Evolutionary conservation across 2,888 invertebrate genomes (phyloP), one percentile per base, ranked within the genome.

Genomic region (Lycia hirtaria): DNA sequence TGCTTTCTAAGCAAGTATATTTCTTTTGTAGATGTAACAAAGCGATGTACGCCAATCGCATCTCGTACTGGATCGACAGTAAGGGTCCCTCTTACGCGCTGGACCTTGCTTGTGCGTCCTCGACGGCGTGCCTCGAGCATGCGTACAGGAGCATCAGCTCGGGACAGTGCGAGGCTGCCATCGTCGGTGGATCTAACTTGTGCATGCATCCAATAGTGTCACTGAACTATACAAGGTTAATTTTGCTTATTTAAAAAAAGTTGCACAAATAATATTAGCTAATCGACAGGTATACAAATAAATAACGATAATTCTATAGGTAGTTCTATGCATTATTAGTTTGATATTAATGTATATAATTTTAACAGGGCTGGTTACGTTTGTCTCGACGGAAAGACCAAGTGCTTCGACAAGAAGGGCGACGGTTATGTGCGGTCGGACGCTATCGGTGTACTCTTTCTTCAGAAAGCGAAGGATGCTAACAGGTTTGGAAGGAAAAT

Each of bases 321-420:
- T n/a, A n/a, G n/a, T n/a, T n/a, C n/a, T n/a, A n/a, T n/a, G n/a
- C n/a, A n/a, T n/a, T n/a, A n/a, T n/a, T n/a, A n/a, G n/a, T n/a
- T n/a, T n/a, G n/a, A n/a, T n/a, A n/a, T n/a, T n/a, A n/a, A n/a
- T n/a, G n/a, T n/a, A 9, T 26, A 14, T 26, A 24, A n/a, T 33
- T 35, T 17, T 6, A 7, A 47, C 64, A 87, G 88, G 65, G 69
- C 79, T 9, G 72, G 84, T 22, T 69, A 72, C 1, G 83, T 98
- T 4, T 95, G 97, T 15, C 82, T 91, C 2, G 96, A 98, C 69
- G 98, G 98, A 0, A 94, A 93, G 60, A 98, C 98, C 72, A 97
- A 96, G 73, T 95, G 96, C 0, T 98, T 98, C 77, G 98, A 98
- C 80, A 94, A 94, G 45, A 92, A 94, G 45, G 96, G 95, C 2